Conservation (phyloP, 2,888 invertebrate species). For the Pristionchus exspectatus region DNA sequence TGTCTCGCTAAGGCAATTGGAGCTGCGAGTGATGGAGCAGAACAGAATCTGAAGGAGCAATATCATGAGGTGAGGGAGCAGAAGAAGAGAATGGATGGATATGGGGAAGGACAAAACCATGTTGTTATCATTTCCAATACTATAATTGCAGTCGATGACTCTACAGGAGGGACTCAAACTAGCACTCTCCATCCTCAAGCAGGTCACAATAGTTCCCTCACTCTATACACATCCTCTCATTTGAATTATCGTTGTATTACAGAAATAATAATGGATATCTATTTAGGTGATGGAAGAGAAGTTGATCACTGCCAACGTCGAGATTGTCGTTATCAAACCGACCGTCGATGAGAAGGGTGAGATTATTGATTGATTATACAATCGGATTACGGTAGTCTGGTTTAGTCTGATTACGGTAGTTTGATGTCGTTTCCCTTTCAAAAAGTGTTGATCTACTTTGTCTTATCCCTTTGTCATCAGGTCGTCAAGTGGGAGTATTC, state of each 20-base stretch:
- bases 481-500: slow-evolving; percentile 67
- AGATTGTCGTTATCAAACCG: slow-evolving; percentile 82
- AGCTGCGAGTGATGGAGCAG: slow-evolving; percentile 98
- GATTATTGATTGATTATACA: slow-evolving; percentile 1
- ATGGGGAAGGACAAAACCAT: too few relatives aligned
- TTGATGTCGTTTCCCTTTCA: background rate
- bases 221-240: background rate
- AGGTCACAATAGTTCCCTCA: slow-evolving; percentile 79
- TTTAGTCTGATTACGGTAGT: background rate
- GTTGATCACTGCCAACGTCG: slow-evolving; percentile 95
- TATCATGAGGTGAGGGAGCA: slow-evolving; percentile 82
- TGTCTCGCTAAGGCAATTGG: slow-evolving; percentile 99
- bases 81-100: background rate
- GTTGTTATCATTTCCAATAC: too few relatives aligned
- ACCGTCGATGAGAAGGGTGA: slow-evolving; percentile 69
- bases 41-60: slow-evolving; percentile 90
- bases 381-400: background rate
- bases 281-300: slow-evolving; percentile 96
- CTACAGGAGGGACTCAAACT: slow-evolving; percentile 93
- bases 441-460: background rate
- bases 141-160: slow-evolving; percentile 88
- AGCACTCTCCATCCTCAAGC: slow-evolving; percentile 94
- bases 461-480: slow-evolving; percentile 47
- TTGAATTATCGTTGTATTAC: background rate
- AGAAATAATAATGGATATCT: background rate